Percentiles rank a stretch among this genome's conserved stretches.
These are phyloP conservation scores for Malacosoma neustria DNA, from an alignment of 2,888 invertebrate genomes.

Conservation along the genomic window DNA sequence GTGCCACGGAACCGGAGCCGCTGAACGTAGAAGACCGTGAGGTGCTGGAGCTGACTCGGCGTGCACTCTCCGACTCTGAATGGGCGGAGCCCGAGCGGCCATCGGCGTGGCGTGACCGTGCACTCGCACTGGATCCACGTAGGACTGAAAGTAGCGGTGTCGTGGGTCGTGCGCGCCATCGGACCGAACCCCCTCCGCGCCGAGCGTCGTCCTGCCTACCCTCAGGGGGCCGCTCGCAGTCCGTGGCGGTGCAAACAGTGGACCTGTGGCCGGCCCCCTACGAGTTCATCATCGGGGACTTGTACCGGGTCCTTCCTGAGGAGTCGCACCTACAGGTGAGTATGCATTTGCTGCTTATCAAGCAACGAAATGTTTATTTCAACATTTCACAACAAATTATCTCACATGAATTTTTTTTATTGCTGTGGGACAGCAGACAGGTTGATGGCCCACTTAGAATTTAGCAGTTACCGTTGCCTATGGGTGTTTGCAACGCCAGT, in stretches of 20 bases:
- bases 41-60: conserved; percentile 65
- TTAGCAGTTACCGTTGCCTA: no score
- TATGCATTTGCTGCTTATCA: not conserved
- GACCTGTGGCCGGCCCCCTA: conserved; percentile 82
- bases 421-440: no score
- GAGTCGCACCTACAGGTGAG: conserved; percentile 29
- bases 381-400: no score
- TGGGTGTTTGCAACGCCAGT: no score
- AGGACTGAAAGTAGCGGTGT: conserved; percentile 11
- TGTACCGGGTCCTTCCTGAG: conserved; percentile 61
- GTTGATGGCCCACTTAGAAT: no score
- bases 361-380: not conserved
- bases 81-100: conserved; percentile 18
- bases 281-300: conserved; percentile 83
- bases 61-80: conserved; percentile 26
- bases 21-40: conserved; percentile 32
- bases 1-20: conserved; percentile 27
- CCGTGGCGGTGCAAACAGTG: conserved; percentile 76
- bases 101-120: conserved; percentile 13
- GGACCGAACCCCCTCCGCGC: conserved; percentile 12
- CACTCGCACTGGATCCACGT: conserved; percentile 15
- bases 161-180: conserved; percentile 12
- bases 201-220: conserved; percentile 18
- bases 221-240: conserved; percentile 7
- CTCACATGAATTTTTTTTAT: no score